A percentile compares a stretch with the other conserved stretches of the same genome.
These are phyloP conservation scores for Prosopocoilus inquinatus DNA, from an alignment of 2,888 invertebrate genomes.

Conservation along the genomic window DNA sequence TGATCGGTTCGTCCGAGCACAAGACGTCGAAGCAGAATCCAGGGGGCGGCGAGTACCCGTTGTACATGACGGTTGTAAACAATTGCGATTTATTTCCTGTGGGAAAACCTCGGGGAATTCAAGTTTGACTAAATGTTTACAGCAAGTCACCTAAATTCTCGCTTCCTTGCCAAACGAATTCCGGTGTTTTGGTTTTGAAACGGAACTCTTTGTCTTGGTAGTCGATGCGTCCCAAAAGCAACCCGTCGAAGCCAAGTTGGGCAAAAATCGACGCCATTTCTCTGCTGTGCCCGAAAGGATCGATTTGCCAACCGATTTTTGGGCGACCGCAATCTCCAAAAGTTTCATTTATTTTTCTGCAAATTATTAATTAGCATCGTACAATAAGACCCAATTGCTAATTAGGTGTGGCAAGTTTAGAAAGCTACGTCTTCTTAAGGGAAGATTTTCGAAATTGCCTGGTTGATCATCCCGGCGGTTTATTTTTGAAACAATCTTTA, in stretches of 20 bases:
- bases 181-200: conserved; percentile 61
- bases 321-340: conserved; percentile 74
- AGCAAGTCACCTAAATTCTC: conserved; percentile 61
- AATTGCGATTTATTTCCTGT: conserved; percentile 67
- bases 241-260: conserved; percentile 85
- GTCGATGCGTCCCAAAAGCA: conserved; percentile 84
- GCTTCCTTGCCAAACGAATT: conserved; percentile 82
- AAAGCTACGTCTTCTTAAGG: not conserved
- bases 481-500: too few species aligned
- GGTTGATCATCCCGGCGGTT: too few species aligned
- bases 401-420: too few species aligned
- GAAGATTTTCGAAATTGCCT: not conserved
- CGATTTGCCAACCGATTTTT: conserved; percentile 77
- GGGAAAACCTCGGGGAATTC: too few species aligned
- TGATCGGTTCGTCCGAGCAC: conserved; percentile 81
- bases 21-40: conserved; percentile 93
- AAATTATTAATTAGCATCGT: not conserved
- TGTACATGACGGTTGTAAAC: conserved; percentile 81
- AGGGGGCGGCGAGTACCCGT: conserved; percentile 79
- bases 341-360: conserved; percentile 57
- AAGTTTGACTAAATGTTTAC: not conserved
- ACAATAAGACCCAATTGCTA: not conserved
- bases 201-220: conserved; percentile 75
- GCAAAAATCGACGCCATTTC: conserved; percentile 81
- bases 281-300: conserved; percentile 83